phyloP scores from a whole-genome alignment of 2,113 vertebrate genomes.

The Gracilinanus agilis region DNA sequence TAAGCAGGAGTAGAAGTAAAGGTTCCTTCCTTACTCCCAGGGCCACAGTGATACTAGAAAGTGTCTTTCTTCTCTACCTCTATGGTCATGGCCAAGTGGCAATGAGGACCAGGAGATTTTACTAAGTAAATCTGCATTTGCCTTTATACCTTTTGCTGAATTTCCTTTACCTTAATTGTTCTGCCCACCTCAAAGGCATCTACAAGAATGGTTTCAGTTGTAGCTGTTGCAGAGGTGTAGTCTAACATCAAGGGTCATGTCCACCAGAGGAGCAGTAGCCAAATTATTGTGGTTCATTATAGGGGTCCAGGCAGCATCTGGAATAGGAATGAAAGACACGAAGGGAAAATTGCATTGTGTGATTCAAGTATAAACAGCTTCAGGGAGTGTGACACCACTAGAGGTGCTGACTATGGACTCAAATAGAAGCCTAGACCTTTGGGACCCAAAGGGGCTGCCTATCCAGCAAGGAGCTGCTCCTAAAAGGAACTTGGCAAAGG shows the following conservation, averaged over 20 bases:
- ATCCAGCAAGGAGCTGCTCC: neutral
- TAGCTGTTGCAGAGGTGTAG: neutral
- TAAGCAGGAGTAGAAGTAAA: neutral
- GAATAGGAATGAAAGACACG: neutral
- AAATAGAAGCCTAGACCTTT: neutral
- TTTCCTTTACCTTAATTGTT: neutral
- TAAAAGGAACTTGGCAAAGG: neutral
- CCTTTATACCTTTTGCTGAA: neutral
- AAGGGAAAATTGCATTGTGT: constrained; percentile 26
- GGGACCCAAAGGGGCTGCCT: neutral
- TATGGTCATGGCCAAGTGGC: neutral
- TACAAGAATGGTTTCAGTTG: neutral
- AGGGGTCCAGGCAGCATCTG: neutral
- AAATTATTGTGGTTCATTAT: neutral
- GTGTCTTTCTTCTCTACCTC: neutral
- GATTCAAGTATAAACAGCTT: neutral
- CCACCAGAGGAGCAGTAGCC: neutral
- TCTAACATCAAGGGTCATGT: neutral
- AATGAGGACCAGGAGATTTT: neutral
- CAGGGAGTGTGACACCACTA: neutral
- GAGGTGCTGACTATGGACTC: neutral
- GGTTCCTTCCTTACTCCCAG: neutral
- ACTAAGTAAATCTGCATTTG: neutral
- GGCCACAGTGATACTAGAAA: neutral
- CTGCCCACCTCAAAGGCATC: neutral